Evolutionary conservation across 2,797 vertebrate species (phyloP), one percentile per base, ranked within the genome.

Genomic region (Cossypha niveicapilla): DNA sequence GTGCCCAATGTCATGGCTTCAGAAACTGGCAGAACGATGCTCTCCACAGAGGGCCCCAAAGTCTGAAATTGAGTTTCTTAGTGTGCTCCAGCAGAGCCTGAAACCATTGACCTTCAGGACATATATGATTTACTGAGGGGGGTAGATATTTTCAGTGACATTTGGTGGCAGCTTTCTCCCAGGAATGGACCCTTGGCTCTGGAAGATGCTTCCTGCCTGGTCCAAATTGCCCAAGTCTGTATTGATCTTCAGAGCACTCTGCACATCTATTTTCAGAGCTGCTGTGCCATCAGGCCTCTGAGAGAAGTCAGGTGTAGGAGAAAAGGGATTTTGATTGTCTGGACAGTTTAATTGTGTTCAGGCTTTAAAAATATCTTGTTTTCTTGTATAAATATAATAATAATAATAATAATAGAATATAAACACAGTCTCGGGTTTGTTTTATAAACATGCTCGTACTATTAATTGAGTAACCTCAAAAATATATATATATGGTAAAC

Each of bases 81-180:
- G 84, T 51, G 86, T 91, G 65, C 54, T 87, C 61, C 91, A 92
- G 50, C 84, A 93, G 72, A 95, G 65, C 86, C 72, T 56, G 84
- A 91, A 93, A 47, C 84, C 75, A 75, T 11, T 91, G 86, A 92
- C 88, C 78, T 94, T 95, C 81, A 91, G 73, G 54, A 56, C 15
- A 3, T 58, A 1, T 3, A 14, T 63, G 68, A 89, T 93, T 75
- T 95, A 77, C 74, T 60, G 65, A 66, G 41, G 27, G 24, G n/a
- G 50, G 23, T 19, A 6, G 53, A 51, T 72, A 35, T 45, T 85
- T 94, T 47, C 75, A 45, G 54, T 91, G 93, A 48, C 61, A 66
- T 91, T 90, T 92, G 72, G 72, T 0, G 0, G 45, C 85, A 90
- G 11, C 61, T 75, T 92, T 80, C 24, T 88, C 41, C 45, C 65